Conservation (phyloP, 2,888 invertebrate genomes). For the Alsophila aescularia region DNA sequence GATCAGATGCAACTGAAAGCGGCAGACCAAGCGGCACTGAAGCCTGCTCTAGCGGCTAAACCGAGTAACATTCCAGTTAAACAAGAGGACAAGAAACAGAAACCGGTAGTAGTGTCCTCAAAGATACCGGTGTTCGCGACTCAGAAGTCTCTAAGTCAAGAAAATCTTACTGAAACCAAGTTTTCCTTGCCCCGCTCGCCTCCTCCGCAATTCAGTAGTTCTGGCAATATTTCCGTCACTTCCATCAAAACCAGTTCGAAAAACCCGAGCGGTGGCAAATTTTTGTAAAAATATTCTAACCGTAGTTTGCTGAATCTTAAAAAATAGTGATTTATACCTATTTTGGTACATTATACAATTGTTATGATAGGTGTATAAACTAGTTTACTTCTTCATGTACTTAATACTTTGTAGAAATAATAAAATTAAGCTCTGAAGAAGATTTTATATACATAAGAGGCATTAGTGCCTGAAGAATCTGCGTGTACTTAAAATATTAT, state of each 20-base stretch:
- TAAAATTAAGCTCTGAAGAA: background rate
- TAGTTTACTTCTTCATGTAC: slow-evolving; percentile 17
- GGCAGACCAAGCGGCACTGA: slow-evolving; percentile 55
- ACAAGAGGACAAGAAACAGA: slow-evolving; percentile 58
- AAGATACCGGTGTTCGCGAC: slow-evolving; percentile 81
- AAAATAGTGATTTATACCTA: slow-evolving; percentile 31
- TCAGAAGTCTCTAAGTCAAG: slow-evolving; percentile 79
- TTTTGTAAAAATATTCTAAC: slow-evolving; percentile 40
- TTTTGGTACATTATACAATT: slow-evolving; percentile 37
- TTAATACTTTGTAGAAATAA: slow-evolving; percentile 4
- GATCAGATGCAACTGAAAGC: slow-evolving; percentile 74
- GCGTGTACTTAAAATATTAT: background rate
- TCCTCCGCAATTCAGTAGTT: slow-evolving; percentile 68
- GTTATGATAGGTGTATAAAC: slow-evolving; percentile 27
- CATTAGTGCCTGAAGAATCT: background rate
- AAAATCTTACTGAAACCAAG: slow-evolving; percentile 72
- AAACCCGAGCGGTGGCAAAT: slow-evolving; percentile 79
- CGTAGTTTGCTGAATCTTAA: slow-evolving; percentile 7
- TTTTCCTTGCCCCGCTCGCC: slow-evolving; percentile 74
- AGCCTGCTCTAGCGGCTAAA: slow-evolving; percentile 72
- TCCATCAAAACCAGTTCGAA: slow-evolving; percentile 86
- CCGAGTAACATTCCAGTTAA: slow-evolving; percentile 80
- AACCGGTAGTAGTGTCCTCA: slow-evolving; percentile 68
- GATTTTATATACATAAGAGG: slow-evolving; percentile 4
- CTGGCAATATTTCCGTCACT: slow-evolving; percentile 84